Base-by-base conservation (phyloP, 2,113 vertebrate genomes). In the Platycercus adscitus region DNA sequence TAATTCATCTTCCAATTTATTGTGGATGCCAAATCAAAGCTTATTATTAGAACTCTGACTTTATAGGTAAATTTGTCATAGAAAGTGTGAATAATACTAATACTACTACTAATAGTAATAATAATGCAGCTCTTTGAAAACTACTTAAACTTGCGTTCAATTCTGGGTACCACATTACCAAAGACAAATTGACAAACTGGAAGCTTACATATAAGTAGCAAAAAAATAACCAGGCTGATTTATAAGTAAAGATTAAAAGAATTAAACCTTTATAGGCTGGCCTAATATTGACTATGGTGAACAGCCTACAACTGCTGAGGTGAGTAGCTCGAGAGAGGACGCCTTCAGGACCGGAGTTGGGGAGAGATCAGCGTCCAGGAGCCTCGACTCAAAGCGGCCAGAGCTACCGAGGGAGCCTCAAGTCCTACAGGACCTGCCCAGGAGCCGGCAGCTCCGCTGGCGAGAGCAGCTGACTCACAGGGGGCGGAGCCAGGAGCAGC, bases 101-200 rank as follows among this genome's bases (percentile, higher is more conserved):
- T 14, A 25, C 17, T 20, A 24, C 19, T 4, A 12, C 12, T 12
- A 33, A 17, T 4, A 47, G 0, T 13, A 24, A 26, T 5, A 50
- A 18, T 19, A 49, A 33, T 17, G 18, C 9, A 18, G 5, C 4
- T 60, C 33, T 61, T 41, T 66, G 10, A 71, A 82, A 82, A 6
- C 26, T 60, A 16, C 55, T 88, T 72, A 69, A 65, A 43, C 9
- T 37, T 81, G 6, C 56, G n/a, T 81, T 87, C 17, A 47, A 0
- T 91, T 75, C 19, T 81, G 24, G 3, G 7, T 49, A 28, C 3
- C n/a, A 33, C 5, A 43, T 47, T 49, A 43, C 9, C 6, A 68
- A 80, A 92, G 63, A 58, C 1, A 33, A 63, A 39, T 37, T 89
- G 43, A 60, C 3, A 60, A 75, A 60, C 39, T 61, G 9, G 17